Percentiles rank a stretch among this genome's conserved stretches.
Conservation (phyloP, 2,888 invertebrate genomes). For the Brenthis daphne region DNA sequence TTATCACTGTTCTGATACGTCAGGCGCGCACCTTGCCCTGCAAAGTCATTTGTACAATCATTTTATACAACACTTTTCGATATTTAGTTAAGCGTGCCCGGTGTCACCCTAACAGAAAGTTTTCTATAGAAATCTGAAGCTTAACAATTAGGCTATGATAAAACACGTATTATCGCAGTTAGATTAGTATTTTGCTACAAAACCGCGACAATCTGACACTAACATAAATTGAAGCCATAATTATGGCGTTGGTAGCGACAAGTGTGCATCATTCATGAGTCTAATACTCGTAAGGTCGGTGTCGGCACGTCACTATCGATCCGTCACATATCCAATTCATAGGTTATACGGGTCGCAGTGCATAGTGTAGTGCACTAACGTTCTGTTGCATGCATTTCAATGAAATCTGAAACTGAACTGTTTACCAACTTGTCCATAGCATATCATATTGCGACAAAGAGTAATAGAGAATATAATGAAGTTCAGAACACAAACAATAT, state of each 20-base stretch:
- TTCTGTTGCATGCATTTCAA: constrained; percentile 10
- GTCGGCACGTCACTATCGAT: constrained; percentile 26
- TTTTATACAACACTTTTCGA: too few relatives aligned
- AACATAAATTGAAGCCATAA: background rate
- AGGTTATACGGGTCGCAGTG: constrained; percentile 5
- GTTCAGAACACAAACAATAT: too few relatives aligned
- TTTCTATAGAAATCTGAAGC: too few relatives aligned
- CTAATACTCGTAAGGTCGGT: constrained; percentile 21
- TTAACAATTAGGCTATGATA: too few relatives aligned
- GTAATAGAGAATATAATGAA: too few relatives aligned
- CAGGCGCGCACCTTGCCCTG: too few relatives aligned
- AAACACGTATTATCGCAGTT: background rate
- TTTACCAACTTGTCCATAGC: constrained; percentile 14
- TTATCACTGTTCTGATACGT: too few relatives aligned
- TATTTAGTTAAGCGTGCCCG: too few relatives aligned
- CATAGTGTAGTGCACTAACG: background rate
- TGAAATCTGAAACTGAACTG: constrained; percentile 18
- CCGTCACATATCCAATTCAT: constrained; percentile 21
- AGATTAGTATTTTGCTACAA: background rate
- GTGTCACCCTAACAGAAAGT: too few relatives aligned
- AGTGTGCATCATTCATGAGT: constrained; percentile 21
- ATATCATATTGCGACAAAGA: too few relatives aligned
- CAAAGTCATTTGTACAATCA: too few relatives aligned
- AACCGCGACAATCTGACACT: background rate
- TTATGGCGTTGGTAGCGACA: background rate